A percentile compares a stretch with the other conserved stretches of the same genome.
Conservation (phyloP, 2,113 vertebrate genomes). For the Cyrtonyx montezumae region DNA sequence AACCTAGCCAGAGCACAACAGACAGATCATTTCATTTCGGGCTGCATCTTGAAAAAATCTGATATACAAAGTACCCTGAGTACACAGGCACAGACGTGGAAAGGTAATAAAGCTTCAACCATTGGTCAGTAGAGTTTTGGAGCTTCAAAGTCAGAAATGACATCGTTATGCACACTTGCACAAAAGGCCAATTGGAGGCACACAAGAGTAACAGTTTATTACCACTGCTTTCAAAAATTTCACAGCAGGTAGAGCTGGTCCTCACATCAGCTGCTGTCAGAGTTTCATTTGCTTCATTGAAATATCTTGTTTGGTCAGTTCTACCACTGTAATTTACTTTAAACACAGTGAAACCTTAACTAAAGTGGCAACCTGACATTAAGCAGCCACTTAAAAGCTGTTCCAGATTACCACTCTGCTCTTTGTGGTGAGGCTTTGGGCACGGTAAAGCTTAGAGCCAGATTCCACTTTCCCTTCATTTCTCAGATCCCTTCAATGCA, state of each 20-base stretch:
- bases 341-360: conserved; percentile 67
- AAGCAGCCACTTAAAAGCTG: conserved; percentile 66
- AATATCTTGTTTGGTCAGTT: conserved; percentile 71
- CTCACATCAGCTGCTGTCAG: conserved; percentile 25
- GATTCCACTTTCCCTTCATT: conserved; percentile 51
- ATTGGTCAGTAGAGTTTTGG: neutral
- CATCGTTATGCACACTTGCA: neutral
- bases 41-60: neutral
- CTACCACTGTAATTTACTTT: conserved; percentile 68
- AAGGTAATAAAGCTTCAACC: neutral
- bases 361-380: conserved; percentile 66
- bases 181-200: neutral
- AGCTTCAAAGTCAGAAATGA: neutral
- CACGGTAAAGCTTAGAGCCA: conserved; percentile 31
- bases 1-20: neutral
- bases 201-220: neutral
- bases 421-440: conserved; percentile 55
- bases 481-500: conserved; percentile 41
- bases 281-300: conserved; percentile 55
- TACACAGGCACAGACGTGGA: neutral
- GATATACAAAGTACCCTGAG: neutral
- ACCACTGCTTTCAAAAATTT: neutral
- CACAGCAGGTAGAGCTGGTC: neutral
- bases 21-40: neutral
- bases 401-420: conserved; percentile 57